phyloP scores from a whole-genome alignment of 2,888 invertebrate species.

The Carterocephalus palaemon region DNA sequence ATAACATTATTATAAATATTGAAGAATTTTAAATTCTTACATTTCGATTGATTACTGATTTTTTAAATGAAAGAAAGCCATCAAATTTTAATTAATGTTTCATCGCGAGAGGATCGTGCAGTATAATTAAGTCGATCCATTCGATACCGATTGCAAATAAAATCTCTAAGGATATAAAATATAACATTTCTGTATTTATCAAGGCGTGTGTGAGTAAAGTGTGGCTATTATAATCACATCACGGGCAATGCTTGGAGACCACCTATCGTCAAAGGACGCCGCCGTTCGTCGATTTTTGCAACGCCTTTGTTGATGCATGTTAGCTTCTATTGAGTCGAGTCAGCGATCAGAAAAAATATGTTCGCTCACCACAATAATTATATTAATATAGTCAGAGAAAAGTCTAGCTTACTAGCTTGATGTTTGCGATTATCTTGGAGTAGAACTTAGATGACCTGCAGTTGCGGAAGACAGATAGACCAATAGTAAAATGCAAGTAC shows the following conservation, averaged over 20 bases:
- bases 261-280: constrained; percentile 75
- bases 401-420: constrained; percentile 13
- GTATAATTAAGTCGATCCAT: constrained; percentile 45
- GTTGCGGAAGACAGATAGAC: too few relatives aligned
- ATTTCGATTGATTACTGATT: constrained; percentile 40
- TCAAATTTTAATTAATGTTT: constrained; percentile 59
- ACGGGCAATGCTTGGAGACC: constrained; percentile 59
- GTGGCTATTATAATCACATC: constrained; percentile 77
- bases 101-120: constrained; percentile 43
- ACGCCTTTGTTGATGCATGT: constrained; percentile 56
- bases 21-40: too few relatives aligned
- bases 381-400: constrained; percentile 23
- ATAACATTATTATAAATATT: too few relatives aligned
- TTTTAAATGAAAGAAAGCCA: constrained; percentile 45
- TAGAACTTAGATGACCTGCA: not conserved
- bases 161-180: constrained; percentile 40
- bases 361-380: constrained; percentile 19
- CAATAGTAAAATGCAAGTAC: too few relatives aligned
- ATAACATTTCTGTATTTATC: constrained; percentile 50
- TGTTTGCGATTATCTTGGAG: constrained; percentile 7
- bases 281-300: constrained; percentile 69
- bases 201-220: constrained; percentile 60
- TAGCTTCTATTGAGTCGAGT: constrained; percentile 58
- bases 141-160: constrained; percentile 49
- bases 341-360: constrained; percentile 38